These are phyloP conservation scores for Allacma fusca DNA, from an alignment of 2,888 invertebrate genomes.

Conservation along the genomic window DNA sequence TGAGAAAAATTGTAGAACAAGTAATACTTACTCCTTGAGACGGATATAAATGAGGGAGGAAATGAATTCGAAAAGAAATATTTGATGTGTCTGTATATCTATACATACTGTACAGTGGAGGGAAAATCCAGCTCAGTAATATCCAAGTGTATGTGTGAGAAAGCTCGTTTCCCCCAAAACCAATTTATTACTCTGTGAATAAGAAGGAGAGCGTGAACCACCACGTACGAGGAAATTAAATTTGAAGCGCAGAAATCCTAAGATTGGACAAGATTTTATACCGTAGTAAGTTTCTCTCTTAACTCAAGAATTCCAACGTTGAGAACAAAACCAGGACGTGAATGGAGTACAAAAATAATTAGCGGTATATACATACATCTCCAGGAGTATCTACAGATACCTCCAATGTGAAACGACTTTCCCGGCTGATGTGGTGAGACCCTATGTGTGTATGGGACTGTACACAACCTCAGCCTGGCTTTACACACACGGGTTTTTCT, in stretches of 20 bases:
- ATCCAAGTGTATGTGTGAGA: constrained; percentile 30
- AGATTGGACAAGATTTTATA: constrained; percentile 43
- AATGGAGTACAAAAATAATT: constrained; percentile 56
- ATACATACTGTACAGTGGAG: no score
- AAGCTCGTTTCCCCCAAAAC: constrained; percentile 26
- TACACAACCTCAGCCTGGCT: no score
- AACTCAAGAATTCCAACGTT: constrained; percentile 34
- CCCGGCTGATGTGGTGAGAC: no score
- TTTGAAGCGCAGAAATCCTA: constrained; percentile 36
- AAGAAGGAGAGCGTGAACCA: constrained; percentile 8
- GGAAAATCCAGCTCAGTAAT: not conserved
- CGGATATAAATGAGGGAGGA: not conserved
- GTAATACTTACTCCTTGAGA: not conserved
- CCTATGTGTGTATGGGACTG: no score
- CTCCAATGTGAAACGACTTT: not conserved
- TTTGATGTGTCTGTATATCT: constrained; percentile 21
- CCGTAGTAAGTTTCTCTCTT: not conserved
- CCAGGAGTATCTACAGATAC: not conserved
- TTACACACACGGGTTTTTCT: not conserved
- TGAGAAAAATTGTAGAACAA: not conserved
- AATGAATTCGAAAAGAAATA: constrained; percentile 35
- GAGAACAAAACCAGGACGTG: constrained; percentile 54
- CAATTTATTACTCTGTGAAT: constrained; percentile 35
- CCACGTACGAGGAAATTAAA: constrained; percentile 41
- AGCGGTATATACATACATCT: constrained; percentile 40